These are phyloP conservation scores for Cephalotes varians DNA, from an alignment of 2,888 invertebrate species.

Conservation along the genomic window DNA sequence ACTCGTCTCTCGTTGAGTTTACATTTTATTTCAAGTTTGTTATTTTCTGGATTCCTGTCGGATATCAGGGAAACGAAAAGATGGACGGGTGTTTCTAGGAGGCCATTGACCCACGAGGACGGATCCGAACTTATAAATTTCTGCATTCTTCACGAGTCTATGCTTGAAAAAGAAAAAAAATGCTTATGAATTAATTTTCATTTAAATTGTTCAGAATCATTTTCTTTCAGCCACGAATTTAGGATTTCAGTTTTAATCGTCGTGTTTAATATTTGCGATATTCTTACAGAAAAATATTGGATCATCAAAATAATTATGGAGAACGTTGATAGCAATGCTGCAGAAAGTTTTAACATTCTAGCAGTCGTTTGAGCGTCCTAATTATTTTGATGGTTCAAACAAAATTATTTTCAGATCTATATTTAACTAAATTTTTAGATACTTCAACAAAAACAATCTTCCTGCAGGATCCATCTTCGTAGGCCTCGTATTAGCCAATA, in stretches of 20 bases:
- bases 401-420: too few species aligned
- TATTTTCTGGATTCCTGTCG: not conserved
- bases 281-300: too few species aligned
- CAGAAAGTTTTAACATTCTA: too few species aligned
- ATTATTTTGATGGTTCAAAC: too few species aligned
- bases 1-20: not conserved
- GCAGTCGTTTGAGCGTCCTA: too few species aligned
- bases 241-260: not conserved
- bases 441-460: too few species aligned
- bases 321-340: too few species aligned
- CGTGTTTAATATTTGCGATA: not conserved
- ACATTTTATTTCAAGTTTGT: not conserved
- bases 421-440: too few species aligned
- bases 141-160: not conserved
- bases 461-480: slow-evolving; percentile 18
- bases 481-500: not conserved
- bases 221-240: not conserved
- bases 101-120: not conserved
- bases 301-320: too few species aligned
- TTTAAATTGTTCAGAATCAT: not conserved
- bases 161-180: not conserved
- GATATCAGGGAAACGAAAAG: not conserved
- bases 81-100: not conserved
- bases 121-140: not conserved
- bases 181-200: not conserved